Base-by-base conservation (phyloP, 2,797 vertebrate genomes). In the Acanthopagrus latus region DNA sequence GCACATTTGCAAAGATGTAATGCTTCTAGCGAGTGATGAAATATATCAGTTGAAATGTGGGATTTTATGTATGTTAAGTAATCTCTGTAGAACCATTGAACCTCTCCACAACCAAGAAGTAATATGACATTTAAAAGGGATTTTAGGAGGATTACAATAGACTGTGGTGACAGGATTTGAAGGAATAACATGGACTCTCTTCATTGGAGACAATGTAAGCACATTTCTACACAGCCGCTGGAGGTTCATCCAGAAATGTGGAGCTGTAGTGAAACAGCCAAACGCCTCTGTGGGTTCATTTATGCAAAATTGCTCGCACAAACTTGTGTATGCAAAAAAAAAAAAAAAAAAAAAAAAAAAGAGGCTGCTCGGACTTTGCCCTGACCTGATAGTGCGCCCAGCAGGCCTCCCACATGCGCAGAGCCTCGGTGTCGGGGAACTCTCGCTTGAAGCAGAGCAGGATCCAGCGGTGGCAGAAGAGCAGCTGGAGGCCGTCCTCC, bases 351-450 rank as follows among this genome's bases (percentile, higher is more conserved):
- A 70, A 29, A 25, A 25, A 27, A 27, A 27, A 27, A 7, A 33
- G 27, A 27, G 29, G 71, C 20, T 0, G 4, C 16, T 18, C 9
- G 3, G 75, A 82, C 79, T 71, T 60, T 55, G 82, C 43, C 73
- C 91, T 79, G 83, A 99, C 98, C 98, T 99, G 98, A 81, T 99
- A 99, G 94, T 99, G 98, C 13, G 98, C 98, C 98, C 98, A 99
- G 96, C 98, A 99, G 2, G 98, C 98, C 73, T 99, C 98, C 98
- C 98, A 99, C 96, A 99, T 98, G 57, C 97, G 96, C 93, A 99
- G 88, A 0, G 98, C 98, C 89, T 99, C 98, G 0, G 96, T 95
- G 68, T 99, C 98, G 0, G 98, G 97, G 85, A 99, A 99, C 89
- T 99, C 98, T 0, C 98, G 90, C 76, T 99, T 99, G 88, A 99